Evolutionary conservation across 2,888 invertebrate species (phyloP), one percentile per base, ranked within the genome.

Genomic region (Dromius quadrimaculatus): DNA sequence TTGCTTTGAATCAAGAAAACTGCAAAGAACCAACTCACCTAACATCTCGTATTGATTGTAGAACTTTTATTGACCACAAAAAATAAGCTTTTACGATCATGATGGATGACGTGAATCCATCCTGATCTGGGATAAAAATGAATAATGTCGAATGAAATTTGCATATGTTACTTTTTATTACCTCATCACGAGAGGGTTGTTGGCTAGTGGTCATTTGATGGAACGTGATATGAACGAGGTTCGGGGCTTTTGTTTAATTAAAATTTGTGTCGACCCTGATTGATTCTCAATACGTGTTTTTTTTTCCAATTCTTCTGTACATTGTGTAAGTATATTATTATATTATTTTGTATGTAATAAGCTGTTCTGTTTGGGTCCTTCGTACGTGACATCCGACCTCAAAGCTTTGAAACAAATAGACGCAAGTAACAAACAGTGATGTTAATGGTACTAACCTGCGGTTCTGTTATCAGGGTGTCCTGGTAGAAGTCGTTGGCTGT

Each of bases 401-500:
- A 28, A 28, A 28, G 28, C 28, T 8, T 8, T 3, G 4, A 28
- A 28, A 28, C 28, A 43, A 19, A 15, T 8, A 9, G 19, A 15
- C 15, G 9, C 43, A 8, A 15, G n/a, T 9, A n/a, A 11, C 36
- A n/a, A 28, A 36, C 36, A 36, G 8, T 36, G 8, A 43, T 43
- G 17, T 43, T 17, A 17, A 11, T 43, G 17, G 28, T 6, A 54
- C 50, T 54, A 84, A 93, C 93, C 86, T 90, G 87, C 71, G 89
- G 86, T 83, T 97, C 95, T 71, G 90, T 87, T 76, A 87, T 88
- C 74, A 97, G 87, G 77, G 89, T 88, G 79, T 86, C 84, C 81
- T 95, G 93, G 84, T 95, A 93, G 77, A 89, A 87, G 76, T 89
- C 88, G 82, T 92, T 94, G 72, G 88, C 87, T 75, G 89, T 88